Evolutionary conservation across 2,797 vertebrate species (phyloP).

Genomic region (Tympanoctomys barrerae): DNA sequence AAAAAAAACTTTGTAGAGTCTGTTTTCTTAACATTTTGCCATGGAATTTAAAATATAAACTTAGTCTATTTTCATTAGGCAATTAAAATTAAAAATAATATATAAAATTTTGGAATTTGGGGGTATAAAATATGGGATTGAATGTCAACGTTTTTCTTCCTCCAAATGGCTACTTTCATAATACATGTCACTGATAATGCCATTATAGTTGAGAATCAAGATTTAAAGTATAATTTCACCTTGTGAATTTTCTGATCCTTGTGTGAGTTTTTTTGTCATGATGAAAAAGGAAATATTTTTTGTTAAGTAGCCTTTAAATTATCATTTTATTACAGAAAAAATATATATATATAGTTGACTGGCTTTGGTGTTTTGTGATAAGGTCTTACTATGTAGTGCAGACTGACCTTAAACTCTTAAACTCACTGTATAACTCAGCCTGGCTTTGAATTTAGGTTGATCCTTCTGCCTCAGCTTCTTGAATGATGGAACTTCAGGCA

Average conservation of each 20-base stretch:
- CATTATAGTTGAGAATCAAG: not conserved
- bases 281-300: not conserved
- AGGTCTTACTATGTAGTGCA: not conserved
- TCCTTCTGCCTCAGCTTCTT: not conserved
- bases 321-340: not conserved
- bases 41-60: not conserved
- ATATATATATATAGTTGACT: not conserved
- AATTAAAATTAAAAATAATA: not conserved
- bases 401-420: not conserved
- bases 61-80: not conserved
- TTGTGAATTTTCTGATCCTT: not conserved
- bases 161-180: constrained; percentile 5
- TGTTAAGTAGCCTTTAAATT: constrained; percentile 16
- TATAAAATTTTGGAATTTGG: not conserved
- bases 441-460: not conserved
- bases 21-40: constrained; percentile 14
- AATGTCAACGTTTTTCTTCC: not conserved
- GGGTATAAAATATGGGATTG: not conserved
- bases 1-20: not conserved
- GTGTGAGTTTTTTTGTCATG: not conserved
- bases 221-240: constrained; percentile 19
- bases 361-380: not conserved
- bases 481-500: not conserved
- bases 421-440: not conserved
- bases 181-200: not conserved